These are phyloP conservation scores for Pachycephus smyrnensis DNA, from an alignment of 2,888 invertebrate genomes.

Conservation along the genomic window DNA sequence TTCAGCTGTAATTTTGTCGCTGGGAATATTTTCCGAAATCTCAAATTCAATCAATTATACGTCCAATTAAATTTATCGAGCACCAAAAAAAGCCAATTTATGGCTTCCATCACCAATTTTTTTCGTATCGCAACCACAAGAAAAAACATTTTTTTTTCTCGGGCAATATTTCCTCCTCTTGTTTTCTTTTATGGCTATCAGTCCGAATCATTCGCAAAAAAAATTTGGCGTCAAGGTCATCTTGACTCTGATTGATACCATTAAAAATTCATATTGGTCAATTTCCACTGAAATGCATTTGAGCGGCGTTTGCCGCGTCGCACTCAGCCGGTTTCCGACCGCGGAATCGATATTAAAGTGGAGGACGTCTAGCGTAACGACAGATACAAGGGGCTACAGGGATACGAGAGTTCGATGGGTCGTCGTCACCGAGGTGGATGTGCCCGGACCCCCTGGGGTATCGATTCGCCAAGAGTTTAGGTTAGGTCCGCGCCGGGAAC, in stretches of 20 bases:
- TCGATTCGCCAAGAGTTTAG: conserved; percentile 29
- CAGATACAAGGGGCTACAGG: conserved; percentile 10
- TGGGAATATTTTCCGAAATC: conserved; percentile 16
- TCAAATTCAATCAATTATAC: too few relatives aligned
- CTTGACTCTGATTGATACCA: conserved; percentile 27
- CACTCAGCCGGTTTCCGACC: conserved; percentile 29
- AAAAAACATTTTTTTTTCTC: not conserved
- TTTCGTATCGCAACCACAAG: too few relatives aligned
- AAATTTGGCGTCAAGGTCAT: too few relatives aligned
- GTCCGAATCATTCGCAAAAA: too few relatives aligned
- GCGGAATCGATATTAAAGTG: conserved; percentile 50
- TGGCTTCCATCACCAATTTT: too few relatives aligned
- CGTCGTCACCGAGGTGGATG: conserved; percentile 20
- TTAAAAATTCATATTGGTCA: conserved; percentile 55
- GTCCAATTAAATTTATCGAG: too few relatives aligned
- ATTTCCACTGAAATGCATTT: conserved; percentile 57
- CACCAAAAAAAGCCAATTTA: too few relatives aligned
- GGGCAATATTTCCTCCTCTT: not conserved
- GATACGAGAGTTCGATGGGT: conserved; percentile 23
- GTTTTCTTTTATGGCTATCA: too few relatives aligned
- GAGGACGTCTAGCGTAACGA: conserved; percentile 28
- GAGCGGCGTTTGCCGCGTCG: conserved; percentile 40
- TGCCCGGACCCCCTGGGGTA: conserved; percentile 26
- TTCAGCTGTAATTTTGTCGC: too few relatives aligned
- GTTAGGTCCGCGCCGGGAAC: too few relatives aligned